Conservation (phyloP, 2,888 invertebrate species). For the Caenorhabditis becei region DNA sequence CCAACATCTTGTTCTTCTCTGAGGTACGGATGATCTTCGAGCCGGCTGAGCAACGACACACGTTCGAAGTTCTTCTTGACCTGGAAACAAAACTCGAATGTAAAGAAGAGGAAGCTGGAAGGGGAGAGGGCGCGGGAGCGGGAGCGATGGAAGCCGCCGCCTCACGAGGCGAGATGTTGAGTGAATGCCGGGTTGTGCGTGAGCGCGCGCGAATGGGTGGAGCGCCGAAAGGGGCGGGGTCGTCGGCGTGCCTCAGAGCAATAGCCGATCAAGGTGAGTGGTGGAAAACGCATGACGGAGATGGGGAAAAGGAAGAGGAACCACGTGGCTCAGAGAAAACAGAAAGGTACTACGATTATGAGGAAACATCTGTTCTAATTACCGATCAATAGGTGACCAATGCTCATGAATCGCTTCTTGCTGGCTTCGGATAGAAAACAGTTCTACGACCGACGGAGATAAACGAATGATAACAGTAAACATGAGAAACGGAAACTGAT, state of each 20-base stretch:
- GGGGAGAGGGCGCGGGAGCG: not conserved
- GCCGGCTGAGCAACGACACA: slow-evolving; percentile 50
- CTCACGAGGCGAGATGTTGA: slow-evolving; percentile 9
- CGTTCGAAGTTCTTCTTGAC: slow-evolving; percentile 58
- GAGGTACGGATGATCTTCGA: slow-evolving; percentile 63
- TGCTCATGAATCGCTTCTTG: not conserved
- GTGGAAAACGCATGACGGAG: not conserved
- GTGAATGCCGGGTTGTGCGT: slow-evolving; percentile 36
- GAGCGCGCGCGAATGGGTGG: slow-evolving; percentile 49
- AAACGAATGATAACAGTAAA: too few species aligned
- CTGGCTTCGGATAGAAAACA: too few species aligned
- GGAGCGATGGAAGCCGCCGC: not conserved
- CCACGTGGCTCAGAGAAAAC: not conserved
- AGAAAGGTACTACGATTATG: not conserved
- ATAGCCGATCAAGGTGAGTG: slow-evolving; percentile 43
- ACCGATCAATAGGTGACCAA: not conserved
- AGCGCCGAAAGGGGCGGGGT: slow-evolving; percentile 25
- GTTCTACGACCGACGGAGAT: too few species aligned
- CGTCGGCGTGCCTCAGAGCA: slow-evolving; percentile 26
- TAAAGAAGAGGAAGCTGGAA: not conserved
- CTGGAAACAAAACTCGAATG: slow-evolving; percentile 19
- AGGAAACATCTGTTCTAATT: not conserved
- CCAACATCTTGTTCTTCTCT: slow-evolving; percentile 51
- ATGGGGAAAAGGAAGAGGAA: not conserved
- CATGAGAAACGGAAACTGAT: not conserved